phyloP scores from a whole-genome alignment of 2,113 vertebrate species.

The Epinephelus lanceolatus region DNA sequence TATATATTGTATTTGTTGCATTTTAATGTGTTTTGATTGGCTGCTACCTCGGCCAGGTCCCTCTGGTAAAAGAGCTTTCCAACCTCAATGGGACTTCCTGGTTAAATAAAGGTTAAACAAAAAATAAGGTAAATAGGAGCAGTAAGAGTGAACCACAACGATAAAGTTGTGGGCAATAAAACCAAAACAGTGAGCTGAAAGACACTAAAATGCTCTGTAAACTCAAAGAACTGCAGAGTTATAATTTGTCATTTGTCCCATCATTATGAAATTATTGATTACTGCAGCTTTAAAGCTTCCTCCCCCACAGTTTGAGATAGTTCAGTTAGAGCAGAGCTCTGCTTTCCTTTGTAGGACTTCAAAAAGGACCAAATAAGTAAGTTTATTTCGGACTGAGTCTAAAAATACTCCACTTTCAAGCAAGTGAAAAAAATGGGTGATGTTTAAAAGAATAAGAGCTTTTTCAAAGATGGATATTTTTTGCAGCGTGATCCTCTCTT shows the following conservation, averaged over 20 bases:
- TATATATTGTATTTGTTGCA: too few species aligned
- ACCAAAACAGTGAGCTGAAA: constrained; percentile 5
- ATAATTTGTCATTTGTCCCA: constrained; percentile 3
- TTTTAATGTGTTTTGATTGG: too few species aligned
- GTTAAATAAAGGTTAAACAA: too few species aligned
- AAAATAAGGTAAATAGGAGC: too few species aligned
- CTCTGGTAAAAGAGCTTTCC: too few species aligned
- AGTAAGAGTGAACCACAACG: background rate
- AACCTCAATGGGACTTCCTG: too few species aligned
- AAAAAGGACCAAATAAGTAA: background rate
- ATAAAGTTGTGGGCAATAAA: background rate
- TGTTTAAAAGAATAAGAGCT: background rate
- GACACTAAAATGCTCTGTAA: background rate
- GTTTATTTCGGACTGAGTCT: constrained; percentile 2
- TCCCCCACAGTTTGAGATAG: background rate
- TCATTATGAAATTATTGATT: constrained; percentile 15
- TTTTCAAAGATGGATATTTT: constrained; percentile 31
- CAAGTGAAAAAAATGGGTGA: background rate
- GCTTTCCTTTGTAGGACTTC: constrained; percentile 17
- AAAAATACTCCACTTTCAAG: constrained; percentile 23
- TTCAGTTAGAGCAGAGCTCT: constrained; percentile 16
- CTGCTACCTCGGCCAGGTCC: too few species aligned
- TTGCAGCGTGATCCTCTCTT: constrained; percentile 40
- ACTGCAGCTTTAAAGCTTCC: constrained; percentile 14
- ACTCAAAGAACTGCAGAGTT: background rate